A percentile compares a stretch with the other conserved stretches of the same genome.
Evolutionary conservation across 2,797 vertebrate species (phyloP).

Genomic region (Chromobotia macracanthus): DNA sequence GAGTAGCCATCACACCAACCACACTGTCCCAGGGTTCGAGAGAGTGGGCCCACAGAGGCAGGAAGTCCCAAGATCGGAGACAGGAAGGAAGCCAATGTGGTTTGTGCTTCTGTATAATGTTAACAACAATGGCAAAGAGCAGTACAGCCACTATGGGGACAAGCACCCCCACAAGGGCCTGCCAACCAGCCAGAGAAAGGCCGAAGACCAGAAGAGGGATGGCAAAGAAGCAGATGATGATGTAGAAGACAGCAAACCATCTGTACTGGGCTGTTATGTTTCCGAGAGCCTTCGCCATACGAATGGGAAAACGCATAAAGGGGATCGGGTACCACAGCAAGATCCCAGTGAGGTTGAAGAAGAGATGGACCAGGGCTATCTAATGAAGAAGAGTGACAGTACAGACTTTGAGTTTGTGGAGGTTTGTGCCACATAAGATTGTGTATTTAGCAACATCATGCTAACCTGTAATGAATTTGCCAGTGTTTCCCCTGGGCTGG

Average conservation of each 20-base stretch:
- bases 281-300: conserved; percentile 85
- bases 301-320: conserved; percentile 85
- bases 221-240: conserved; percentile 83
- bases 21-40: conserved; percentile 88
- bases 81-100: conserved; percentile 78
- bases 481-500: conserved; percentile 86
- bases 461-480: conserved; percentile 86
- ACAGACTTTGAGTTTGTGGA: neutral
- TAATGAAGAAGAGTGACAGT: conserved; percentile 63
- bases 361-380: conserved; percentile 94
- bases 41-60: conserved; percentile 88
- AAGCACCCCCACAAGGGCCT: conserved; percentile 84
- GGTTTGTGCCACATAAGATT: neutral
- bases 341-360: conserved; percentile 94
- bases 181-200: conserved; percentile 89
- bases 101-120: conserved; percentile 77
- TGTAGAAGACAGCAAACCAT: conserved; percentile 89
- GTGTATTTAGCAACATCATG: conserved; percentile 49
- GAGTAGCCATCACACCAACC: conserved; percentile 65
- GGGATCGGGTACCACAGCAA: conserved; percentile 90
- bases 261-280: conserved; percentile 83
- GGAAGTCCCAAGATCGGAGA: conserved; percentile 87
- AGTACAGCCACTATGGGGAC: conserved; percentile 74
- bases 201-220: conserved; percentile 84
- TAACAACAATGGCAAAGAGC: conserved; percentile 75